These are phyloP conservation scores for Micromys minutus DNA, from an alignment of 2,113 vertebrate genomes.

Conservation along the genomic window DNA sequence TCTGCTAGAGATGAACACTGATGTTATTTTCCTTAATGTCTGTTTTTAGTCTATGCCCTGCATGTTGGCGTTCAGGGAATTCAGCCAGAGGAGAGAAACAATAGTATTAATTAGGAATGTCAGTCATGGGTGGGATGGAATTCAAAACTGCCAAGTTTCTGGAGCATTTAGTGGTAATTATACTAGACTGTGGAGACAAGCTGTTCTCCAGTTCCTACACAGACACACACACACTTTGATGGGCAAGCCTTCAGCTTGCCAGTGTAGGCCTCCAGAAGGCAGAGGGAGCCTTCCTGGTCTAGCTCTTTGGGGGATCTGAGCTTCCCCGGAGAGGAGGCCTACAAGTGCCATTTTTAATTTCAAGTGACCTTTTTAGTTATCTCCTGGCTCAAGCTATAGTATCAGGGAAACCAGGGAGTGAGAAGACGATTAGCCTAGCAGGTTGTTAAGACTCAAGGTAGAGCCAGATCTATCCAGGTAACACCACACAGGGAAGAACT, in stretches of 20 bases:
- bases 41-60: slow-evolving; percentile 79
- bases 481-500: slow-evolving; percentile 62
- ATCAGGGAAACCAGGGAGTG: neutral
- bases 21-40: slow-evolving; percentile 82
- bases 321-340: neutral
- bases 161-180: slow-evolving; percentile 84
- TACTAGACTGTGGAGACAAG: slow-evolving; percentile 84
- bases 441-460: slow-evolving; percentile 67
- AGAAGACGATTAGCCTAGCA: slow-evolving; percentile 38
- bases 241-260: slow-evolving; percentile 72
- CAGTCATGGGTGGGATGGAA: slow-evolving; percentile 85
- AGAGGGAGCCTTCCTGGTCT: neutral
- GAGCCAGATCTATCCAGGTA: slow-evolving; percentile 33
- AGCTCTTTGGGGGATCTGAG: neutral
- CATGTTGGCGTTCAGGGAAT: slow-evolving; percentile 82
- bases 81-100: slow-evolving; percentile 84
- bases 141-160: slow-evolving; percentile 84
- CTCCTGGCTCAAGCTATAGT: neutral
- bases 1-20: slow-evolving; percentile 79
- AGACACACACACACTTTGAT: slow-evolving; percentile 76
- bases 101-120: slow-evolving; percentile 86
- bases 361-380: slow-evolving; percentile 23
- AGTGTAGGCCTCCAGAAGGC: slow-evolving; percentile 61
- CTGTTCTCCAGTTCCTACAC: slow-evolving; percentile 80
- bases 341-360: slow-evolving; percentile 54